A percentile compares a stretch with the other conserved stretches of the same genome.
These are phyloP conservation scores for Siderastrea radians DNA, from an alignment of 92 coral and sea anemone genomes.

Conservation along the genomic window DNA sequence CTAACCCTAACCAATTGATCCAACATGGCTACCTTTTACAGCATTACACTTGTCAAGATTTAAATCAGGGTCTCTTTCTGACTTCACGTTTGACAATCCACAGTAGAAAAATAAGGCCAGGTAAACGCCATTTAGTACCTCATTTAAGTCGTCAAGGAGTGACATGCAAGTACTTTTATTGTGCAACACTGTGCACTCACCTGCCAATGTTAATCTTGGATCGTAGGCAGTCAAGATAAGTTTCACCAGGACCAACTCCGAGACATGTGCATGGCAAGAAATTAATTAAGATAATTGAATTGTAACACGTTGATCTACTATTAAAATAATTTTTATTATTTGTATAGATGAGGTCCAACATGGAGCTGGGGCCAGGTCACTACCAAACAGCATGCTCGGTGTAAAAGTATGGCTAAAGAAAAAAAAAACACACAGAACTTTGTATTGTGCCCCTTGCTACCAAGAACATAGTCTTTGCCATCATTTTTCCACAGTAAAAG, in stretches of 20 bases:
- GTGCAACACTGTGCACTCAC: not conserved
- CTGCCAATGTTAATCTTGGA: constrained; percentile 22
- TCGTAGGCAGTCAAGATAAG: constrained; percentile 16
- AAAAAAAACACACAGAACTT: not conserved
- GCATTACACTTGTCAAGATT: too few relatives aligned
- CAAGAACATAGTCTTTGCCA: not conserved
- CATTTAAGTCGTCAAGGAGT: not conserved
- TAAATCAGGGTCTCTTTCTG: not conserved
- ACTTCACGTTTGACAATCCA: not conserved
- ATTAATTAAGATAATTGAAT: not conserved
- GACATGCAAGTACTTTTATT: not conserved
- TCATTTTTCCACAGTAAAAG: not conserved
- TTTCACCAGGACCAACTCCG: constrained; percentile 26
- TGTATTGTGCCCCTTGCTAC: not conserved
- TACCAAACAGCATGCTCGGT: not conserved
- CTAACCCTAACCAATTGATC: too few relatives aligned
- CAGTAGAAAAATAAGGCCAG: not conserved
- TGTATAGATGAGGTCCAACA: not conserved
- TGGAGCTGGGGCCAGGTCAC: not conserved
- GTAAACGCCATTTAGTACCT: not conserved
- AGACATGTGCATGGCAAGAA: constrained; percentile 7
- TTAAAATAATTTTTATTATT: too few relatives aligned
- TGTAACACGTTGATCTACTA: not conserved
- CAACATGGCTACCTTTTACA: too few relatives aligned
- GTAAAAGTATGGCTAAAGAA: not conserved